Conservation (phyloP, 2,113 vertebrate genomes). For the Aptenodytes forsteri region DNA sequence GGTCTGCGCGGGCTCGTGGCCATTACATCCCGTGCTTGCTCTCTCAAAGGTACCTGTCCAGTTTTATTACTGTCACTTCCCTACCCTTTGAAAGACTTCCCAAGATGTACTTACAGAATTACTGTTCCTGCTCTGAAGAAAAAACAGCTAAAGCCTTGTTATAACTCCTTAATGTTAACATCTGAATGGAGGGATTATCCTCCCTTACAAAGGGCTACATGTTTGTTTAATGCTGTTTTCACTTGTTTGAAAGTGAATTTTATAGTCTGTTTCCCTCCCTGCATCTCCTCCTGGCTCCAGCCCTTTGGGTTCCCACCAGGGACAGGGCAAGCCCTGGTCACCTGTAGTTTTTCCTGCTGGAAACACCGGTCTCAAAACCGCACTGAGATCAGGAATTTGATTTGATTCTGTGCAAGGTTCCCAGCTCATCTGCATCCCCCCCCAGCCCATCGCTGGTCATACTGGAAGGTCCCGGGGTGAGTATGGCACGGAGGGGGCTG, state of each 20-base stretch:
- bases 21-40: background rate
- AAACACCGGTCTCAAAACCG: background rate
- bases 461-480: background rate
- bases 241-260: conserved; percentile 26
- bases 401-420: background rate
- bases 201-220: background rate
- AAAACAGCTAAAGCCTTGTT: conserved; percentile 53
- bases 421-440: background rate
- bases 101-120: conserved; percentile 46
- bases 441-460: background rate
- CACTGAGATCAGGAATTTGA: fast-evolving
- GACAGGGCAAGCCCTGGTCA: fast-evolving
- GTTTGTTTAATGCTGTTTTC: conserved; percentile 10
- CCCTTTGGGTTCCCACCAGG: background rate
- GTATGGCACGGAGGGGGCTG: fast-evolving
- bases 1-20: background rate
- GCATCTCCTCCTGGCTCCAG: background rate
- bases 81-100: conserved; percentile 41
- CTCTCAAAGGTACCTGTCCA: background rate
- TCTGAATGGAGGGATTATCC: conserved; percentile 57
- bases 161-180: conserved; percentile 46
- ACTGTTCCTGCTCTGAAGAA: conserved; percentile 38
- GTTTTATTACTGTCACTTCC: conserved; percentile 18
- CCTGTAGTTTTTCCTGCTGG: background rate
- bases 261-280: background rate